Base-by-base conservation (phyloP, 2,797 vertebrate species). In the Schizopygopsis malacanthus region DNA sequence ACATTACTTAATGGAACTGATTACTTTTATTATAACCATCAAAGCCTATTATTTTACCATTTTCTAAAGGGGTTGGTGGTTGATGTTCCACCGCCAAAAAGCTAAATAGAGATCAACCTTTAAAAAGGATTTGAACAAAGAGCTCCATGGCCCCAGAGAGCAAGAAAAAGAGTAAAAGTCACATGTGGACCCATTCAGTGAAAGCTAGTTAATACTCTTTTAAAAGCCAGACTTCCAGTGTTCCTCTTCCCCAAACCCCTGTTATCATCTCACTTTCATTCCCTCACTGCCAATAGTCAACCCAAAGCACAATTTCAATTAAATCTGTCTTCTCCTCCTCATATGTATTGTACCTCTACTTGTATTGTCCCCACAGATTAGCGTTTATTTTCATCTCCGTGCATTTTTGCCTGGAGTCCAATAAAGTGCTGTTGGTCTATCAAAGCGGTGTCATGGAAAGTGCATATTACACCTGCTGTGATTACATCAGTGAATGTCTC, bases 281-380 rank as follows among this genome's bases (percentile, higher is more conserved):
- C 41, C 77, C 59, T 87, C 82, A 70, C 82, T 87, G 91, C 90
- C 90, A 90, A 87, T 52, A 90, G 86, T 86, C 82, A 82, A 91
- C 85, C 88, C 88, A 92, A 91, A 92, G 90, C 85, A 85, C 88
- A 82, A 65, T 76, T 89, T 84, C 84, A 89, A 90, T 93, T 90
- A 90, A 91, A 92, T 90, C 89, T 87, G 83, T 90, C 89, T 91
- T 91, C 81, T 87, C 82, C 88, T 89, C 86, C 89, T 78, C 88
- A 83, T 82, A 88, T 87, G 89, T 82, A 87, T 33, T 33, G 28
- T 86, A 77, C 79, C 59, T 85, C 79, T 84, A 67, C 43, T 39
- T 63, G 39, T 73, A 33, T 82, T 85, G 85, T 72, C 71, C 82
- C 59, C 39, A 37, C 6, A 43, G 25, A 43, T 83, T 81, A 80